These are phyloP conservation scores for Caenorhabditis sp. DNA, from an alignment of 2,888 invertebrate genomes.

Conservation along the genomic window DNA sequence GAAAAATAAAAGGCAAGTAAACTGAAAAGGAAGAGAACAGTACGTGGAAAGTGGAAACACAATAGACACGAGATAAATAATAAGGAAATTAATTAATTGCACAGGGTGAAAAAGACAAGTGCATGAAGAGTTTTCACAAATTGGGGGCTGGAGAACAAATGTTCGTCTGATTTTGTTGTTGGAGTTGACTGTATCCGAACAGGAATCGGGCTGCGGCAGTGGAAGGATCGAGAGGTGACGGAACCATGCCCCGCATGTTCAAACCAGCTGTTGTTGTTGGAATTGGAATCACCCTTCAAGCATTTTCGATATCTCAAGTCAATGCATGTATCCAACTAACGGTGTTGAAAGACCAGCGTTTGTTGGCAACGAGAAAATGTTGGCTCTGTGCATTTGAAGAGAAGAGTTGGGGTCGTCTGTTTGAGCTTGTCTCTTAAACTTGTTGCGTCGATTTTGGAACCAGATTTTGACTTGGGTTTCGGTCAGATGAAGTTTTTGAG, in stretches of 20 bases:
- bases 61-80: background rate
- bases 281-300: slow-evolving; percentile 33
- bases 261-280: slow-evolving; percentile 34
- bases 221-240: slow-evolving; percentile 51
- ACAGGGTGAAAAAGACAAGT: slow-evolving; percentile 28
- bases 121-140: slow-evolving; percentile 6
- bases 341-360: slow-evolving; percentile 14
- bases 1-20: slow-evolving; percentile 37
- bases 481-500: slow-evolving; percentile 75
- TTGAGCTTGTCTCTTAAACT: slow-evolving; percentile 76
- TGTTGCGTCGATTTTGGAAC: slow-evolving; percentile 82
- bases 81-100: slow-evolving; percentile 33
- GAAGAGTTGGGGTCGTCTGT: slow-evolving; percentile 64
- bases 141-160: slow-evolving; percentile 39
- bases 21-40: slow-evolving; percentile 8
- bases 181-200: slow-evolving; percentile 58
- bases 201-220: slow-evolving; percentile 66
- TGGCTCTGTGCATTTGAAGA: slow-evolving; percentile 67
- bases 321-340: too few relatives aligned
- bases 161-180: slow-evolving; percentile 13
- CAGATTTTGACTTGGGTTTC: slow-evolving; percentile 82
- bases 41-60: background rate
- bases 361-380: slow-evolving; percentile 47
- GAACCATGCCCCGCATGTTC: slow-evolving; percentile 46
- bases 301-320: too few relatives aligned